These are phyloP conservation scores for Temnothorax unifasciatus DNA, from an alignment of 2,888 invertebrate genomes.

Conservation along the genomic window DNA sequence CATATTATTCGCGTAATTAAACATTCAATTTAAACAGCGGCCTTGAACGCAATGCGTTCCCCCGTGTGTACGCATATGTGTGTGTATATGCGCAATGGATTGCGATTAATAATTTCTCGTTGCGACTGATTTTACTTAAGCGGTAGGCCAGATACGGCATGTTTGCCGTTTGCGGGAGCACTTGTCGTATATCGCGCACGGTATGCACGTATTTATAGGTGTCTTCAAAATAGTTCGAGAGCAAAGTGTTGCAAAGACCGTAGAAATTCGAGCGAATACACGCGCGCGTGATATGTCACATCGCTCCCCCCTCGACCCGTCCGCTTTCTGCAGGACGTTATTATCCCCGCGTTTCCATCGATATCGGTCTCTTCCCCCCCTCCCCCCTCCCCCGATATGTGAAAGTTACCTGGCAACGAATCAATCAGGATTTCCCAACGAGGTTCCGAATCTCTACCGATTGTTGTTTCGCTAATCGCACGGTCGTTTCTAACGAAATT, in stretches of 20 bases:
- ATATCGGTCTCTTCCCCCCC: not conserved
- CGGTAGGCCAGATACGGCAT: slow-evolving; percentile 48
- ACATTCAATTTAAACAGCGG: slow-evolving; percentile 28
- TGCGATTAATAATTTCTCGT: slow-evolving; percentile 51
- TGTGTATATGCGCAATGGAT: not conserved
- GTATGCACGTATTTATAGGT: slow-evolving; percentile 74
- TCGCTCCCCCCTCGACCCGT: not conserved
- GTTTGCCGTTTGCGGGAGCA: slow-evolving; percentile 60
- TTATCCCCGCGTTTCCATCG: not conserved
- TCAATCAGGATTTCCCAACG: not conserved
- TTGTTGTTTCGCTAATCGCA: not conserved
- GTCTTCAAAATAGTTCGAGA: slow-evolving; percentile 72
- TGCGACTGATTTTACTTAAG: slow-evolving; percentile 45
- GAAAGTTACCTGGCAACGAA: not conserved
- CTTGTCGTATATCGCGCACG: slow-evolving; percentile 66
- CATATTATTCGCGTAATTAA: slow-evolving; percentile 29
- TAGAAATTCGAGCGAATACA: slow-evolving; percentile 71
- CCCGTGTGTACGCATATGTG: not conserved
- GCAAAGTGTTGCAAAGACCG: slow-evolving; percentile 70
- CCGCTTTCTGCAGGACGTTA: not conserved
- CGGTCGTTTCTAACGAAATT: not conserved
- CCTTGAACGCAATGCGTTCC: not conserved
- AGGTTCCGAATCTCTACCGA: not conserved
- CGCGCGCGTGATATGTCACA: slow-evolving; percentile 60
- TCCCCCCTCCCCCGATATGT: not conserved